Evolutionary conservation across 1,140 invertebrate species (phyloP).

Genomic region (Papilio polytes): DNA sequence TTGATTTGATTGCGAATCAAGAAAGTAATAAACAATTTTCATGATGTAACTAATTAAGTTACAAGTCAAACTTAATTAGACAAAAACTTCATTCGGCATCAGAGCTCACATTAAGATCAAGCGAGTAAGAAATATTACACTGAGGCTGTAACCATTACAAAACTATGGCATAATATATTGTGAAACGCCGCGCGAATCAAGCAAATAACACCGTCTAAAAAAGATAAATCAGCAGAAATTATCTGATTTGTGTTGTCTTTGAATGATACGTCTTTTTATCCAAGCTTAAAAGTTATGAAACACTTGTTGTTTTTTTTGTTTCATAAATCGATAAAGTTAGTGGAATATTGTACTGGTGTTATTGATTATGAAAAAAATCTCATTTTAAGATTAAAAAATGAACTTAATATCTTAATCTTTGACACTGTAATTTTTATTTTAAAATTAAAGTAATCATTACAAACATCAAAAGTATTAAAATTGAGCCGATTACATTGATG

Average conservation of each 20-base stretch:
- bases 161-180: slow-evolving; percentile 12
- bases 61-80: neutral
- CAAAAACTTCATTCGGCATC: slow-evolving; percentile 22
- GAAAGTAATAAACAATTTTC: slow-evolving; percentile 41
- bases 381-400: too few relatives aligned
- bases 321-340: neutral
- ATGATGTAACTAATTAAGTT: neutral
- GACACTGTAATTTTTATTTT: too few relatives aligned
- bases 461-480: too few relatives aligned
- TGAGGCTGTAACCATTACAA: slow-evolving; percentile 6
- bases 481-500: too few relatives aligned
- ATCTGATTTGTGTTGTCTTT: neutral
- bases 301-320: neutral
- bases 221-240: slow-evolving; percentile 2
- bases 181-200: neutral
- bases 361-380: too few relatives aligned
- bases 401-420: too few relatives aligned
- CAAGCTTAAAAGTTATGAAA: neutral
- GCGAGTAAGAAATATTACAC: slow-evolving; percentile 1
- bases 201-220: slow-evolving; percentile 7
- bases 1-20: slow-evolving; percentile 40
- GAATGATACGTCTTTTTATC: neutral
- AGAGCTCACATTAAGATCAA: neutral
- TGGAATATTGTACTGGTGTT: neutral
- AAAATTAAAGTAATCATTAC: too few relatives aligned